phyloP scores from a whole-genome alignment of 2,113 vertebrate species.

The Tetraodon nigroviridis region DNA sequence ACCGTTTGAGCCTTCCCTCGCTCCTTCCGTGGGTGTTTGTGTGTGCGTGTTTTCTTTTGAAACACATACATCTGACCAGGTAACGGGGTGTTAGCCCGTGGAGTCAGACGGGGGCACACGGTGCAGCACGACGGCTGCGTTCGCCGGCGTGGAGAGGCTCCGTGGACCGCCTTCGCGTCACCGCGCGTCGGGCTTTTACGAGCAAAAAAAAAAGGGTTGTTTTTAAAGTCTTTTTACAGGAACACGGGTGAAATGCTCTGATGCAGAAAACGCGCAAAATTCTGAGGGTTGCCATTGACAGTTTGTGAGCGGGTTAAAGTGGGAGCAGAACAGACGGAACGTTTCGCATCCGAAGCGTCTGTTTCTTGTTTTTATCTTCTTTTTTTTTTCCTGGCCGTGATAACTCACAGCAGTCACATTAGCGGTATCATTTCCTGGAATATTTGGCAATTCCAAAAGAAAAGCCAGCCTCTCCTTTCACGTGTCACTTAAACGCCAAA shows the following conservation, averaged over 20 bases:
- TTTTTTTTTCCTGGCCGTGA: background rate
- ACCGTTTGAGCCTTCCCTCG: background rate
- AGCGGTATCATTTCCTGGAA: too few relatives aligned
- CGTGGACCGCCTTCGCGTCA: slow-evolving; percentile 12
- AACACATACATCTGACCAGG: slow-evolving; percentile 1
- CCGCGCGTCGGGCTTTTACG: slow-evolving; percentile 13
- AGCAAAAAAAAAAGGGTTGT: background rate
- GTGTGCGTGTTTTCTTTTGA: background rate
- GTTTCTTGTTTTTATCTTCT: background rate
- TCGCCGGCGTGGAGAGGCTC: background rate
- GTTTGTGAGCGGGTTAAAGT: slow-evolving; percentile 19
- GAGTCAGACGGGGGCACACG: background rate
- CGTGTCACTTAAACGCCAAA: background rate
- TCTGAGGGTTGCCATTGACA: slow-evolving; percentile 3
- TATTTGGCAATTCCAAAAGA: background rate
- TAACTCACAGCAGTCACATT: too few relatives aligned
- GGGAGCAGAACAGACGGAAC: too few relatives aligned
- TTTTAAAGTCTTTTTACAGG: slow-evolving; percentile 33
- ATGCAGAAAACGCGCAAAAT: slow-evolving; percentile 32
- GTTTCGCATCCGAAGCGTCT: background rate
- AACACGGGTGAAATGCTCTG: slow-evolving; percentile 13
- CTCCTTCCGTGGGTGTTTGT: background rate
- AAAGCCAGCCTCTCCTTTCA: too few relatives aligned
- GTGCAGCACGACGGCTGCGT: slow-evolving; percentile 12
- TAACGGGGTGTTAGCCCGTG: too few relatives aligned